Base-by-base conservation (phyloP, 2,797 vertebrate genomes). In the Poecilia gillii region DNA sequence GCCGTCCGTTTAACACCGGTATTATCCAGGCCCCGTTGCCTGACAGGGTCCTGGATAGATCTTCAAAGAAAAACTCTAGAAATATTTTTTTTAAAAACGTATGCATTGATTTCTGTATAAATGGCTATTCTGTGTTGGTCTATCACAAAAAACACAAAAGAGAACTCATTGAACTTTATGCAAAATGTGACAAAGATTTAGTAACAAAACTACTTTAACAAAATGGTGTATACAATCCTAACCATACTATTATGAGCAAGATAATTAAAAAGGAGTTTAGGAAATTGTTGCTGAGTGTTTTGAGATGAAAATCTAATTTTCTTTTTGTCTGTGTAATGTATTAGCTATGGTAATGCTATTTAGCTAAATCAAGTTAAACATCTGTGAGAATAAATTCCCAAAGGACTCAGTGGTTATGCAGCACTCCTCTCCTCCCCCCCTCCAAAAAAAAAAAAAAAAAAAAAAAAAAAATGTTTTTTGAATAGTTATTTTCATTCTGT, bases 401-500 rank as follows among this genome's bases (percentile, higher is more conserved):
- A 59, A 49, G 1, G 72, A 74, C 2, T 75, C 33, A 6, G 16
- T 36, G 33, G 43, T 20, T 18, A 72, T 28, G 80, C 16, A 72
- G 41, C 43, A 28, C 18, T 46, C 20, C 2, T 23, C 1, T 8
- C n/a, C 13, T 4, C 6, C 8, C 1, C 23, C 23, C 8, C 53
- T 4, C 7, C 31, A 33, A 33, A 33, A 49, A 49, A 31, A 74
- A 45, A 76, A 78, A 83, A 71, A n/a, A 49, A 49, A 6, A 49
- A 49, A 20, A n/a, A 7, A 31, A 74, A 45, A 76, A 78, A 83
- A 71, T 33, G 71, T 41, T 14, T 72, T 36, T 41, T 59, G 23
- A 14, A 1, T 74, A n/a, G 6, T 75, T 77, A 64, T 73, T 68
- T 82, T 88, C 79, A 84, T 84, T 83, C 79, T 76, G 74, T 90